Conservation (phyloP, 2,113 vertebrate genomes). For the Ctenodactylus gundi region DNA sequence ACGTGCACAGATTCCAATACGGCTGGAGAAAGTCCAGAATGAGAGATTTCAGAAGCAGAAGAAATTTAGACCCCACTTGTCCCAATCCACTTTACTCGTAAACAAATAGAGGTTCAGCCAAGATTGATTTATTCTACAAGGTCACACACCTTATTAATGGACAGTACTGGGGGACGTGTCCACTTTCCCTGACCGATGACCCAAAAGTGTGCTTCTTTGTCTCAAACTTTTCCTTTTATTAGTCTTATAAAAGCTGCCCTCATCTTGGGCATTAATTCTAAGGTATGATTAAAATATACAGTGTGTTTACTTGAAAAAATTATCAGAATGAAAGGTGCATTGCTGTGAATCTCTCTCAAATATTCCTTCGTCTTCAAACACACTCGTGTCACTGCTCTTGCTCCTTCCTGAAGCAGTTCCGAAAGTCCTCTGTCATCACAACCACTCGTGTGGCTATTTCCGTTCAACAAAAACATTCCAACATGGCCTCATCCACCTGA, state of each 20-base stretch:
- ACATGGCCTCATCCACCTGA: too few relatives aligned
- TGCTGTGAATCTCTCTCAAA: too few relatives aligned
- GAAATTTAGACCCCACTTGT: background rate
- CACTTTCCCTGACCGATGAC: background rate
- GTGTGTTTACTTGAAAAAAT: too few relatives aligned
- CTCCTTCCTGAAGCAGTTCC: too few relatives aligned
- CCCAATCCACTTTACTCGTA: background rate
- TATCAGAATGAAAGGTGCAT: too few relatives aligned
- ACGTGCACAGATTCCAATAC: background rate
- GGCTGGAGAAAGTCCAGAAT: background rate
- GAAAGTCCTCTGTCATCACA: too few relatives aligned
- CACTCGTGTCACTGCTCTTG: too few relatives aligned
- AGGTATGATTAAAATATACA: too few relatives aligned
- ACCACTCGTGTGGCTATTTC: too few relatives aligned
- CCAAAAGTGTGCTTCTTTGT: background rate
- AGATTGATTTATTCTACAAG: background rate
- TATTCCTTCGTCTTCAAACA: too few relatives aligned
- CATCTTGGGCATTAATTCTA: background rate
- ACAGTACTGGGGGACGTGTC: background rate
- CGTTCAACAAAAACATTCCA: too few relatives aligned
- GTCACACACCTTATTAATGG: background rate
- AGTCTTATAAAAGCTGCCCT: background rate
- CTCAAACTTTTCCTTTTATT: background rate
- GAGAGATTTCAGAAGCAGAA: background rate
- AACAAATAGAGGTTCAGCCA: background rate